Base-by-base conservation (phyloP, 2,888 invertebrate genomes). In the Leistus spinibarbis region DNA sequence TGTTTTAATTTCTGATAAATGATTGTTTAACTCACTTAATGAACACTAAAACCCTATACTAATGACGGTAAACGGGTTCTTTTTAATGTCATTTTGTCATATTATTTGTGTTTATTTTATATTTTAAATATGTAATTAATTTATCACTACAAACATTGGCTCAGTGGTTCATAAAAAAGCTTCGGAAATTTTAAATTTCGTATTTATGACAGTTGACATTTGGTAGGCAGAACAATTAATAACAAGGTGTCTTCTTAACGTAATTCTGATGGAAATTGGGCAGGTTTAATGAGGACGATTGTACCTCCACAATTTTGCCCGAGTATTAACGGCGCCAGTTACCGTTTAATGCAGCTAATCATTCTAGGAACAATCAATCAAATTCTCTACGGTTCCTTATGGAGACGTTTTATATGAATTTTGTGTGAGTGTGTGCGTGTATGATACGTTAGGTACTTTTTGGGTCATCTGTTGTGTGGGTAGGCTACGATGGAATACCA, bases 1-100 rank as follows among this genome's bases (percentile, higher is more conserved):
- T 70, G 60, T 69, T 62, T 62, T 70, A 70, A 70, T 70, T 70
- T 70, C 60, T 70, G 69, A 62, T 62, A 70, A 70, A 63, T 62
- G 62, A 70, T 17, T 22, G 20, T 22, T 20, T 24, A 40, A 40
- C 17, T 16, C 9, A 54, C 54, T 67, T 67, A 67, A 67, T 67
- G 67, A 54, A 67, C 67, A 54, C 22, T 40, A 2, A 40, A 40
- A 40, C 40, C 10, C 5, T 40, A 40, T 40, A 10, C 7, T 40
- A 40, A 40, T 40, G 40, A 40, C 13, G 10, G 40, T 4, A 40
- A 40, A 40, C 40, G 40, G 13, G 40, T 40, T 40, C 13, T 10
- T 7, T 40, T 3, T 5, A 40, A 40, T 7, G 7, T 40, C 13
- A 40, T 40, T 40, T 10, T 2, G 40, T 10, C 1, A 3, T 40